Percentiles rank a stretch among this genome's conserved stretches.
phyloP scores from a whole-genome alignment of 2,113 vertebrate genomes.

The Coregonus clupeaformis region DNA sequence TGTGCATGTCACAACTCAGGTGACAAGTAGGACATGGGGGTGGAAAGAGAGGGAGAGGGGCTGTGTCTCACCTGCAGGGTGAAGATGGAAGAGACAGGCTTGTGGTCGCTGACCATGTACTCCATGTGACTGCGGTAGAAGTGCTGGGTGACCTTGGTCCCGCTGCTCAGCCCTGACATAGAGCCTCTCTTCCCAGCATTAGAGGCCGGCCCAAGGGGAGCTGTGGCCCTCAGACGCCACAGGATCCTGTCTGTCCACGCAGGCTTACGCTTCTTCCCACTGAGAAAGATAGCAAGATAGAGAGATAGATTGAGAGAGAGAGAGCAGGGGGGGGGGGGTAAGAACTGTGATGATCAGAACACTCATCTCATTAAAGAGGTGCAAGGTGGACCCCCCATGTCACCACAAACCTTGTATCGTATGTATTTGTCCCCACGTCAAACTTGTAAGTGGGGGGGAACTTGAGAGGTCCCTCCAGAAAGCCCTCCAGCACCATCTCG shows the following conservation, averaged over 20 bases:
- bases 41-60: background rate
- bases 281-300: slow-evolving; percentile 47
- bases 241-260: slow-evolving; percentile 97
- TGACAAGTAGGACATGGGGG: background rate
- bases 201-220: slow-evolving; percentile 67
- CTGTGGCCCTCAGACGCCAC: slow-evolving; percentile 80
- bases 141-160: slow-evolving; percentile 83
- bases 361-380: background rate
- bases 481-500: slow-evolving; percentile 90
- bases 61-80: slow-evolving; percentile 81
- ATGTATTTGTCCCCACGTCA: slow-evolving; percentile 93
- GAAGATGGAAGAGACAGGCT: slow-evolving; percentile 93
- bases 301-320: slow-evolving; percentile 1
- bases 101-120: slow-evolving; percentile 92
- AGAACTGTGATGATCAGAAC: background rate
- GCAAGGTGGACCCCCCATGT: background rate
- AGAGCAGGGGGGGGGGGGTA: slow-evolving; percentile 3
- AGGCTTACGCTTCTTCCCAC: slow-evolving; percentile 95
- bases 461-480: slow-evolving; percentile 90
- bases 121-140: slow-evolving; percentile 95
- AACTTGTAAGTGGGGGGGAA: slow-evolving; percentile 98
- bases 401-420: slow-evolving; percentile 89
- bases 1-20: background rate
- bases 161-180: slow-evolving; percentile 61
- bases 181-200: slow-evolving; percentile 69